These are phyloP conservation scores for Epizoanthus ramosus DNA, from an alignment of 92 coral and sea anemone species.

Conservation along the genomic window DNA sequence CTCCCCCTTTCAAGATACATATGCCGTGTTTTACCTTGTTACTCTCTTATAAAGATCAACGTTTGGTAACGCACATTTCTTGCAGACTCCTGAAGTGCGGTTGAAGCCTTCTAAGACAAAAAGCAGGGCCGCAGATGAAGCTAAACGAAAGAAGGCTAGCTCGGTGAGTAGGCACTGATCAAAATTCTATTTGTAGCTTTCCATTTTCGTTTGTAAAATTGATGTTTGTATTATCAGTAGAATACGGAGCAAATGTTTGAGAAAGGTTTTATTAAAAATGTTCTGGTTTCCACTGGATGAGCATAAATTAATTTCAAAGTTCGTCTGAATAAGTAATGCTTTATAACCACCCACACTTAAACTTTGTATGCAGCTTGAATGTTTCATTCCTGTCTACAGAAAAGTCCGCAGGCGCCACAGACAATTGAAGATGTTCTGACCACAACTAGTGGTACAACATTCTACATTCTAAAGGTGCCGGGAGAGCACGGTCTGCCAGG, in stretches of 20 bases:
- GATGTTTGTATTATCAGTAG: not conserved
- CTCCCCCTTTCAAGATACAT: too few relatives aligned
- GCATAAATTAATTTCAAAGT: not conserved
- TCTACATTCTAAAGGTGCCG: constrained; percentile 86
- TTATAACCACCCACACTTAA: too few relatives aligned
- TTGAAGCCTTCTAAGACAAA: constrained; percentile 8
- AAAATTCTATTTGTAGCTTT: not conserved
- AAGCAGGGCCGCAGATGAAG: constrained; percentile 5
- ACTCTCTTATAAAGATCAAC: too few relatives aligned
- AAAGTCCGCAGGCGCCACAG: constrained; percentile 46
- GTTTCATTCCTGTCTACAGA: constrained; percentile 33
- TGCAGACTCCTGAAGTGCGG: constrained; percentile 4
- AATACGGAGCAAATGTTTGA: too few relatives aligned
- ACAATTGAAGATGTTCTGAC: constrained; percentile 85
- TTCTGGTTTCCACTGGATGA: too few relatives aligned
- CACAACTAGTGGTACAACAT: constrained; percentile 91
- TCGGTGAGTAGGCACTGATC: not conserved
- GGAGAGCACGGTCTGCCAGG: constrained; percentile 92
- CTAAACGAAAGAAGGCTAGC: constrained; percentile 6
- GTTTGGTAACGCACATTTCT: too few relatives aligned
- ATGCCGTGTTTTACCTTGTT: too few relatives aligned
- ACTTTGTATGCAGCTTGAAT: too few relatives aligned
- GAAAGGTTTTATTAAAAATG: too few relatives aligned
- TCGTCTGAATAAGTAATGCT: not conserved
- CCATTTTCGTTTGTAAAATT: not conserved